Evolutionary conservation across 1,140 invertebrate genomes (phyloP).

Genomic region (Dendroctonus valens): DNA sequence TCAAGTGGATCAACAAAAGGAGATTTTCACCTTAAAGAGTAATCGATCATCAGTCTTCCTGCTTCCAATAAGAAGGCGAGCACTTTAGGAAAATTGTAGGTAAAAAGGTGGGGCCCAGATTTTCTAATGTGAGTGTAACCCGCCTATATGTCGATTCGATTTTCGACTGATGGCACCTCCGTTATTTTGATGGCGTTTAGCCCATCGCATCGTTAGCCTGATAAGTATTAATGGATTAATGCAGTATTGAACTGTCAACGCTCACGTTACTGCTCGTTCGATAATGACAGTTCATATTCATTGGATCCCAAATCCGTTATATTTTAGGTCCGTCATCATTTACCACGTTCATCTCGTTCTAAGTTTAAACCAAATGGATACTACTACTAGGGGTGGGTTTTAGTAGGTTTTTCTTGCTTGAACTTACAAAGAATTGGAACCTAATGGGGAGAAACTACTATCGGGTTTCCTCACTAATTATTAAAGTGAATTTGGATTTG

Average conservation of each 20-base stretch:
- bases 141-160: conserved; percentile 28
- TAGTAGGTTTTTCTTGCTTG: too few species aligned
- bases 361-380: too few species aligned
- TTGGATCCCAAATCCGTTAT: neutral
- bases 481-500: too few species aligned
- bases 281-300: conserved; percentile 27
- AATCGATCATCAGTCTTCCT: conserved; percentile 29
- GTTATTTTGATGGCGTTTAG: conserved; percentile 36
- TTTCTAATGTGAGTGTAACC: conserved; percentile 30
- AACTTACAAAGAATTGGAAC: too few species aligned
- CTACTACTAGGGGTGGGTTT: too few species aligned
- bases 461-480: too few species aligned
- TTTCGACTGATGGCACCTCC: conserved; percentile 24
- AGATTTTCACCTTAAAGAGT: conserved; percentile 22
- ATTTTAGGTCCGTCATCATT: neutral
- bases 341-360: too few species aligned
- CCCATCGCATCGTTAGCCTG: conserved; percentile 45
- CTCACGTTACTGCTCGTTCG: conserved; percentile 34
- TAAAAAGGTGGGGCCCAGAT: conserved; percentile 32
- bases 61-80: conserved; percentile 30
- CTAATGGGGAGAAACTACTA: too few species aligned
- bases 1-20: conserved; percentile 29
- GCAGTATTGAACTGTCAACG: conserved; percentile 49
- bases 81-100: conserved; percentile 33
- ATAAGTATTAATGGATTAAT: conserved; percentile 49